phyloP scores from a whole-genome alignment of 2,113 vertebrate genomes.

The Meriones unguiculatus region DNA sequence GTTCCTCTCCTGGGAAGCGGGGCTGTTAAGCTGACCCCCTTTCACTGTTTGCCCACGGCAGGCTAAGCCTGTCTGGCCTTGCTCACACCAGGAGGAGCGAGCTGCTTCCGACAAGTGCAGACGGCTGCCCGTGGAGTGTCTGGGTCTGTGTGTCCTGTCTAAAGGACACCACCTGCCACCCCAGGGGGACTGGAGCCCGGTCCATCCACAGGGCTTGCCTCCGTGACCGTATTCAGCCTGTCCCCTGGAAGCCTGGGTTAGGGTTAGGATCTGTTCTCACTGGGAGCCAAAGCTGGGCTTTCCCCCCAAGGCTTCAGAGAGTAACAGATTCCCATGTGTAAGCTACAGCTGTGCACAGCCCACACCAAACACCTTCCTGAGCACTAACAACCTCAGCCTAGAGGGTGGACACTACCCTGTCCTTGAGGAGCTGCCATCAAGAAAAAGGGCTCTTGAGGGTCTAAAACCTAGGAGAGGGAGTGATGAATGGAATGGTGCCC shows the following conservation, averaged over 20 bases:
- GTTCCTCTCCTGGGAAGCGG: background rate
- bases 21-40: conserved; percentile 88
- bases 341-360: fast-evolving
- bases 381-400: background rate
- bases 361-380: background rate
- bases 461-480: background rate
- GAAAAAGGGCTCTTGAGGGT: background rate
- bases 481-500: background rate
- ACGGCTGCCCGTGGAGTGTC: conserved; percentile 82
- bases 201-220: background rate
- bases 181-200: background rate
- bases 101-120: conserved; percentile 81
- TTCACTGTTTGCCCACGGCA: conserved; percentile 84
- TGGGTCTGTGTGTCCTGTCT: conserved; percentile 81
- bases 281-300: background rate
- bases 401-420: background rate
- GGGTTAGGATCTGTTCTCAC: background rate
- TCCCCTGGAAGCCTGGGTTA: too few species aligned
- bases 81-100: conserved; percentile 76
- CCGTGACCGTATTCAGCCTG: background rate
- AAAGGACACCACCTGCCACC: background rate
- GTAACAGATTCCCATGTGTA: background rate
- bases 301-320: background rate
- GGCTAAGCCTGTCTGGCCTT: conserved; percentile 87
- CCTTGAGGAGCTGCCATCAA: too few species aligned